These are phyloP conservation scores for Semnornis frantzii DNA, from an alignment of 2,113 vertebrate genomes.

Conservation along the genomic window DNA sequence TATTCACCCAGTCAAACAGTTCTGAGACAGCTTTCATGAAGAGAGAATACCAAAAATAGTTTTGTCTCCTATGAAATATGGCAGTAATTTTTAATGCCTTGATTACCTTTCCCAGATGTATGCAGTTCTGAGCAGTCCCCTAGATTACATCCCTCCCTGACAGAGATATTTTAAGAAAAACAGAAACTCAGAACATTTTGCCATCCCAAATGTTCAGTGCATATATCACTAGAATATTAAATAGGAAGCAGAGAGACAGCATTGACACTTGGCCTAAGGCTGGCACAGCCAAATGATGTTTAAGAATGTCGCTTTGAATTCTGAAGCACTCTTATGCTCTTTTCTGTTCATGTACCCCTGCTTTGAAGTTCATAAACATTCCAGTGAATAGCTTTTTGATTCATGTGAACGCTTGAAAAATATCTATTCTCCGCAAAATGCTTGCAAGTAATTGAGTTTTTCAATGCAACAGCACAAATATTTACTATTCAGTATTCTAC, in stretches of 20 bases:
- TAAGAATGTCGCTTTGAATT: conserved; percentile 48
- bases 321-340: conserved; percentile 35
- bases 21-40: background rate
- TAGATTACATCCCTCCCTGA: background rate
- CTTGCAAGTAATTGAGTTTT: conserved; percentile 51
- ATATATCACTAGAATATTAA: conserved; percentile 42
- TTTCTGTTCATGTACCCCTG: conserved; percentile 37
- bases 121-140: background rate
- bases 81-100: background rate
- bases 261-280: conserved; percentile 51
- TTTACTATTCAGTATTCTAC: conserved; percentile 46
- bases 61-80: background rate
- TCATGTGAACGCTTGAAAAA: conserved; percentile 61
- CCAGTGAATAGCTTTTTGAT: conserved; percentile 65
- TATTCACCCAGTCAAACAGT: background rate
- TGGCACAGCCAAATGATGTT: conserved; percentile 16
- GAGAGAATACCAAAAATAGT: background rate
- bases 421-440: conserved; percentile 52
- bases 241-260: conserved; percentile 18
- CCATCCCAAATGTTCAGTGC: background rate
- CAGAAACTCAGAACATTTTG: background rate
- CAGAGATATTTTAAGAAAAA: conserved; percentile 24
- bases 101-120: background rate
- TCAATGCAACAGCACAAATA: conserved; percentile 50
- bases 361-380: conserved; percentile 61